phyloP scores from a whole-genome alignment of 2,113 vertebrate genomes.

The Puntigrus tetrazona region DNA sequence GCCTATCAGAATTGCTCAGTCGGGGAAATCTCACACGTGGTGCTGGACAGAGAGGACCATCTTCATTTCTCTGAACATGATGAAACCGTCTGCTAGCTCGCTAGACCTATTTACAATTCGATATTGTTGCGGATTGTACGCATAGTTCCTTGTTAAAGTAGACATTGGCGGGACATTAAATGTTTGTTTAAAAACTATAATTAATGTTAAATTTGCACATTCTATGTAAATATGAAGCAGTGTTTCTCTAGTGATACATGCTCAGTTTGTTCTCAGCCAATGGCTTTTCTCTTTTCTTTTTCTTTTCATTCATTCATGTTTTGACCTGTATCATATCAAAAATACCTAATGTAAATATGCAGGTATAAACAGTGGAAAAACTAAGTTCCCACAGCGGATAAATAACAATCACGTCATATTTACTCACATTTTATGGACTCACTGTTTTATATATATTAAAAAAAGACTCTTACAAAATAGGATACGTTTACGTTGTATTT shows the following conservation, averaged over 20 bases:
- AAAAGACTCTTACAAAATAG: too few relatives aligned
- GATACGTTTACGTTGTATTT: not conserved
- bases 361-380: too few relatives aligned
- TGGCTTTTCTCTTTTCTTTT: not conserved
- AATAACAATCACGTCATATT: too few relatives aligned
- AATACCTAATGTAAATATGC: not conserved
- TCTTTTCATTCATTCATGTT: not conserved
- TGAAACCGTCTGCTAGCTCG: constrained; percentile 71
- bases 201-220: not conserved
- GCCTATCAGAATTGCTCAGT: constrained; percentile 15
- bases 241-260: not conserved
- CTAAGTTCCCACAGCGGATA: too few relatives aligned
- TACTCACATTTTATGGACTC: too few relatives aligned
- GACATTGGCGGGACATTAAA: not conserved
- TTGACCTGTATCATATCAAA: not conserved
- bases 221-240: not conserved
- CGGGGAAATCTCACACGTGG: constrained; percentile 55
- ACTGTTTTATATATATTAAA: too few relatives aligned
- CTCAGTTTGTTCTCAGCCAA: not conserved
- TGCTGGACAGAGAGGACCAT: constrained; percentile 60
- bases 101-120: not conserved
- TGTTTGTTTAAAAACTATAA: not conserved
- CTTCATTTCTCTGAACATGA: constrained; percentile 51
- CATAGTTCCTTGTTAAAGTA: not conserved
- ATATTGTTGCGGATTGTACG: not conserved